Conservation (phyloP, 2,113 vertebrate species). For the Phalacrocorax aristotelis region DNA sequence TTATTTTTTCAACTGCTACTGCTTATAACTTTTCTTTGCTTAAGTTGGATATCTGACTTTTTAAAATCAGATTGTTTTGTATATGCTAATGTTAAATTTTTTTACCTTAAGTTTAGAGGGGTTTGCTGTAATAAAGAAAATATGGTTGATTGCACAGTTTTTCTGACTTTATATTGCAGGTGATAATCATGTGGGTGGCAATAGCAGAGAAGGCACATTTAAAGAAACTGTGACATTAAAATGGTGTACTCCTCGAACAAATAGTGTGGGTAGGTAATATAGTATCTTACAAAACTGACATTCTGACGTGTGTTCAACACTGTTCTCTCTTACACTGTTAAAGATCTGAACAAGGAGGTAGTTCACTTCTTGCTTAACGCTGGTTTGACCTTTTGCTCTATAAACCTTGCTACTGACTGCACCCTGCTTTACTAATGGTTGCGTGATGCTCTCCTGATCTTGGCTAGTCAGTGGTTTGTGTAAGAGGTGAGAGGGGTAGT, state of each 20-base stretch:
- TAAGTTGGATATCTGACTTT: not conserved
- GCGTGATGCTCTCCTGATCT: not conserved
- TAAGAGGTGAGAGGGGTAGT: not conserved
- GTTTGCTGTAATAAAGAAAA: not conserved
- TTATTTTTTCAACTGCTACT: not conserved
- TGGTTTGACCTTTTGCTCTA: not conserved
- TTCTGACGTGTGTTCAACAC: not conserved
- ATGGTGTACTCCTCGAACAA: slow-evolving; percentile 97
- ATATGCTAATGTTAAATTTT: not conserved
- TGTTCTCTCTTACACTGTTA: not conserved
- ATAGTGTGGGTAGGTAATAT: slow-evolving; percentile 87
- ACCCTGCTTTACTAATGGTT: not conserved
- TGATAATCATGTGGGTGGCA: slow-evolving; percentile 84
- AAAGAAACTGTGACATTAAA: slow-evolving; percentile 96
- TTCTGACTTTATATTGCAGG: slow-evolving; percentile 72
- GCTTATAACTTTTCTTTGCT: not conserved
- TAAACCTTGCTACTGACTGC: not conserved
- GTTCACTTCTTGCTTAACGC: not conserved
- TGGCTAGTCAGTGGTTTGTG: not conserved
- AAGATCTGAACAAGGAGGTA: not conserved
- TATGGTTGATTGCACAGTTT: not conserved
- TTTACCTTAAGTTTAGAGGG: not conserved
- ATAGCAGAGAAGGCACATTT: slow-evolving; percentile 87
- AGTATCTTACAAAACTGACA: not conserved
- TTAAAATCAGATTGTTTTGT: not conserved